Base-by-base conservation (phyloP, 2,113 vertebrate species). In the Gobius niger region DNA sequence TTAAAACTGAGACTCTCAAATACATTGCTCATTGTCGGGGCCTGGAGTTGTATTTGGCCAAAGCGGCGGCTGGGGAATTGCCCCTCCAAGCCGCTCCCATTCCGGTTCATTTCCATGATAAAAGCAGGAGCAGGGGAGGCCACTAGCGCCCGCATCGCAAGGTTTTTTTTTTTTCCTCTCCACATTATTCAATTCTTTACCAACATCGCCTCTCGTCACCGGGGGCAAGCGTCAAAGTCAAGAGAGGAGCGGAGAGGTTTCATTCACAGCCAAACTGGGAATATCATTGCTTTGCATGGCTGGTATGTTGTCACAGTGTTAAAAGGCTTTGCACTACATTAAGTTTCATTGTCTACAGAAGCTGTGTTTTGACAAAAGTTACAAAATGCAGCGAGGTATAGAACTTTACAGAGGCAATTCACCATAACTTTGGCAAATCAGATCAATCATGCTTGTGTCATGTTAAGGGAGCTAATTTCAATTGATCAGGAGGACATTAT, bases 21-120 rank as follows among this genome's bases (percentile, higher is more conserved):
- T 93, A 85, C 78, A 91, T 91, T 90, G 86, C 82, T 88, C 86
- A 85, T 90, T 90, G 89, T 84, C 24, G 24, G 76, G 85, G 80
- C 73, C 83, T 85, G 80, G 93, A 93, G 92, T 93, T 91, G 93
- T 90, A 93, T 95, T 94, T 95, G 90, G 88, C 89, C 91, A 92
- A 93, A 95, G 92, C 90, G 92, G 90, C 69, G 90, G 84, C 92
- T 87, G 80, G 94, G 94, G 95, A 95, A 94, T 95, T 95, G 92
- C 89, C 90, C 87, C 77, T 16, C 76, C 85, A 82, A 85, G 80
- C 80, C 73, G 82, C 67, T 83, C 83, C 84, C 71, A 76, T 80
- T 94, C 90, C 86, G 90, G 91, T 89, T 34, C 94, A 95, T 96
- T 96, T 96, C 94, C 94, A 95, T 96, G 93, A 96, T 95, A 95